phyloP scores from a whole-genome alignment of 2,797 vertebrate species.

The Oreonectes daqikongensis region DNA sequence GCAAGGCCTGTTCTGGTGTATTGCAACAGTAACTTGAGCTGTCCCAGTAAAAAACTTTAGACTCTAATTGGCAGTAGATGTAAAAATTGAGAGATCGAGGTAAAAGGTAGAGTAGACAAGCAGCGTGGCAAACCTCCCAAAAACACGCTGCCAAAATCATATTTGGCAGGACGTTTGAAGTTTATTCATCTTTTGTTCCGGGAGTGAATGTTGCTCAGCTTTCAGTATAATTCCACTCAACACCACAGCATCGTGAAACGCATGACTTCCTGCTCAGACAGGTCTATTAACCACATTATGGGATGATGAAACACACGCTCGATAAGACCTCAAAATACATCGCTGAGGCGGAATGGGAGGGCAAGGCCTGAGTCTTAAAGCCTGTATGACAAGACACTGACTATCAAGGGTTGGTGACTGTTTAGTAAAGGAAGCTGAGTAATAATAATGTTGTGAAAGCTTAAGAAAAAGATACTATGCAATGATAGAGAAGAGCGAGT shows the following conservation, averaged over 20 bases:
- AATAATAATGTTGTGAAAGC: constrained; percentile 34
- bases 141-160: constrained; percentile 57
- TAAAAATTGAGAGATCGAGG: constrained; percentile 44
- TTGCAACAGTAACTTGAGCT: constrained; percentile 23
- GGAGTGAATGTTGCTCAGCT: constrained; percentile 50
- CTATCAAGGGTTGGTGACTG: constrained; percentile 52
- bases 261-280: constrained; percentile 68
- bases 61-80: constrained; percentile 4
- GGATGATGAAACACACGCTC: constrained; percentile 62
- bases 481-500: background rate
- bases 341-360: constrained; percentile 65
- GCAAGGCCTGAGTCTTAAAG: constrained; percentile 56
- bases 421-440: constrained; percentile 10
- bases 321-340: constrained; percentile 60
- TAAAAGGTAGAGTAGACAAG: constrained; percentile 53
- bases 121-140: constrained; percentile 37
- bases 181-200: constrained; percentile 54
- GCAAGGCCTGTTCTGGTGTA: constrained; percentile 9
- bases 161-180: constrained; percentile 60
- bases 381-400: constrained; percentile 57
- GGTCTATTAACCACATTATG: constrained; percentile 70
- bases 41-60: background rate
- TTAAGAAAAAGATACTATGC: background rate
- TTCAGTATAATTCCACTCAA: constrained; percentile 68
- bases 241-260: constrained; percentile 60